Percentiles rank a stretch among this genome's conserved stretches.
phyloP scores from a whole-genome alignment of 2,113 vertebrate species.

The Neodontobutis hainanensis region DNA sequence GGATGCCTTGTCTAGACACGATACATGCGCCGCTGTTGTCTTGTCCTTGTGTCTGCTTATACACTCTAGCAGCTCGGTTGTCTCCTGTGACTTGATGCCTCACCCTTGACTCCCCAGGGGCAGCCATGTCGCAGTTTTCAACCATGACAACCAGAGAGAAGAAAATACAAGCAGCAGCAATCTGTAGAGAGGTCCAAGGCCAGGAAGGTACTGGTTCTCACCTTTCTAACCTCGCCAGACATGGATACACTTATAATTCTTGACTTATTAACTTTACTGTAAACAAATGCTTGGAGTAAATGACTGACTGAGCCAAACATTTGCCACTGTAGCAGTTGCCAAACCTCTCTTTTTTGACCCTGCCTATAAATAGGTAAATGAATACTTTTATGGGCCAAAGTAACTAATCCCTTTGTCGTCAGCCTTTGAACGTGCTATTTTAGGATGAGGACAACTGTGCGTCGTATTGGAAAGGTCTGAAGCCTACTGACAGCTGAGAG shows the following conservation, averaged over 20 bases:
- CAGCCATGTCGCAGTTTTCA: conserved; percentile 86
- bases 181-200: conserved; percentile 90
- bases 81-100: conserved; percentile 49
- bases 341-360: conserved; percentile 28
- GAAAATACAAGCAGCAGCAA: conserved; percentile 89
- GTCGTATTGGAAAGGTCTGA: conserved; percentile 77
- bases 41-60: conserved; percentile 37
- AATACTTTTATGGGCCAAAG: conserved; percentile 80
- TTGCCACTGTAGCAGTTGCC: conserved; percentile 45
- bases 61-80: conserved; percentile 28
- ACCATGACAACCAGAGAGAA: conserved; percentile 85
- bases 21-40: conserved; percentile 29
- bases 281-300: not conserved
- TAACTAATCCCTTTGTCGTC: conserved; percentile 89
- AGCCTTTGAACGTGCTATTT: conserved; percentile 88
- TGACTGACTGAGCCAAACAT: not conserved
- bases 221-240: conserved; percentile 8
- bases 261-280: conserved; percentile 5
- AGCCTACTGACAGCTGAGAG: conserved; percentile 88
- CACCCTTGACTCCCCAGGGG: conserved; percentile 63
- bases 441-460: conserved; percentile 84
- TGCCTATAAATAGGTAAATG: conserved; percentile 82
- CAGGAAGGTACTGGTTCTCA: conserved; percentile 78
- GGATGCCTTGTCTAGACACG: conserved; percentile 19
- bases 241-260: not conserved